Evolutionary conservation across 92 coral and sea anemone genomes (phyloP).

Genomic region (Porites cylindrica): DNA sequence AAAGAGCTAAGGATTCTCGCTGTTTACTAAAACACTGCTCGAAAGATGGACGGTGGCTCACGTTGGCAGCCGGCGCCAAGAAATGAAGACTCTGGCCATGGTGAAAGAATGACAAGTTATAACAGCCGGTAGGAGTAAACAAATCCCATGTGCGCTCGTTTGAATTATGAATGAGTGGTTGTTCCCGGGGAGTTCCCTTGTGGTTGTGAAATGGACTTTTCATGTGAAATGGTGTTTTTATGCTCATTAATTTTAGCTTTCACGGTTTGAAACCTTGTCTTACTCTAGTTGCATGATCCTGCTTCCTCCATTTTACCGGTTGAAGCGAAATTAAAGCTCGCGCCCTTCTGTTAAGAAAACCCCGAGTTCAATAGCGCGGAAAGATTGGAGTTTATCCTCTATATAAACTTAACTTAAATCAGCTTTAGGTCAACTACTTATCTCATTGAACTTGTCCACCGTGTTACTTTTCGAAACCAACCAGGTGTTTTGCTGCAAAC

Average conservation of each 20-base stretch:
- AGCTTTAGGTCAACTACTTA: not conserved
- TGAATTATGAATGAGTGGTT: not conserved
- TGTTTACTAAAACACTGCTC: not conserved
- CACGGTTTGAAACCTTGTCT: too few species aligned
- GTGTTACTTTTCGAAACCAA: not conserved
- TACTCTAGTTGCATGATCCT: too few species aligned
- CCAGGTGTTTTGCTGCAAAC: not conserved
- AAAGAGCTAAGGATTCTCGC: not conserved
- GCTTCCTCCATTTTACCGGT: too few species aligned
- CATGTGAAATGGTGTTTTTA: too few species aligned
- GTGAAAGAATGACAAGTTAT: not conserved
- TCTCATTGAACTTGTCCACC: not conserved
- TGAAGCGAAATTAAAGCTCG: too few species aligned
- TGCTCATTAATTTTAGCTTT: too few species aligned
- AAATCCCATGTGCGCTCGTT: not conserved
- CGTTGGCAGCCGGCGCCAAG: conserved; percentile 12
- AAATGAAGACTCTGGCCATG: not conserved
- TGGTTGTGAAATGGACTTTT: not conserved
- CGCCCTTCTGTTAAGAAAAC: too few species aligned
- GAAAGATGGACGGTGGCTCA: conserved; percentile 19
- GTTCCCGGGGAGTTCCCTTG: not conserved
- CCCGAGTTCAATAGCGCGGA: too few species aligned
- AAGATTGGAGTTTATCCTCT: too few species aligned
- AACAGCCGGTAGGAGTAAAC: conserved; percentile 12
- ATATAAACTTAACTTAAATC: too few species aligned